These are phyloP conservation scores for Rhogogaster chlorosoma DNA, from an alignment of 2,888 invertebrate species.

Conservation along the genomic window DNA sequence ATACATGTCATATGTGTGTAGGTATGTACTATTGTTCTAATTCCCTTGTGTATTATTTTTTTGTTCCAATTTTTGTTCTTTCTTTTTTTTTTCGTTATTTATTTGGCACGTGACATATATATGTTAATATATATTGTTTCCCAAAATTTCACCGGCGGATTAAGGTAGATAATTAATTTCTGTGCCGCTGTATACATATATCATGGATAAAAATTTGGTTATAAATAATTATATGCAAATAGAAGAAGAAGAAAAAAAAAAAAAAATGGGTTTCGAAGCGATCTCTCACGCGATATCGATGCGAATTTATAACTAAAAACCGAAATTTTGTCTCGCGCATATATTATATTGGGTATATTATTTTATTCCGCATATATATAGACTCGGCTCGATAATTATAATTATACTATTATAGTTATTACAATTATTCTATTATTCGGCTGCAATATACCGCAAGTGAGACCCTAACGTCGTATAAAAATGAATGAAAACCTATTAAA, in stretches of 20 bases:
- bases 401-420: background rate
- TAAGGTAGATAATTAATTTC: background rate
- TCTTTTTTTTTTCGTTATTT: background rate
- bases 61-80: background rate
- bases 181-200: background rate
- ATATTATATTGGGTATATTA: background rate
- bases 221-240: background rate
- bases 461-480: constrained; percentile 16
- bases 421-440: constrained; percentile 8
- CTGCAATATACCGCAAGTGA: background rate
- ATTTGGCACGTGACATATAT: constrained; percentile 12
- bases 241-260: background rate
- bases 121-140: background rate
- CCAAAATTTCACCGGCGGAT: background rate
- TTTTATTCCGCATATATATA: background rate
- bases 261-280: background rate
- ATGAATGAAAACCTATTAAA: constrained; percentile 19
- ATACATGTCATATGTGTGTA: constrained; percentile 1
- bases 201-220: background rate
- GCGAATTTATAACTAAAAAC: background rate
- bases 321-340: background rate
- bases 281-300: background rate
- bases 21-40: background rate
- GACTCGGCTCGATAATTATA: background rate
- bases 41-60: background rate